Conservation (phyloP, 2,797 vertebrate species). For the Nothura maculosa region DNA sequence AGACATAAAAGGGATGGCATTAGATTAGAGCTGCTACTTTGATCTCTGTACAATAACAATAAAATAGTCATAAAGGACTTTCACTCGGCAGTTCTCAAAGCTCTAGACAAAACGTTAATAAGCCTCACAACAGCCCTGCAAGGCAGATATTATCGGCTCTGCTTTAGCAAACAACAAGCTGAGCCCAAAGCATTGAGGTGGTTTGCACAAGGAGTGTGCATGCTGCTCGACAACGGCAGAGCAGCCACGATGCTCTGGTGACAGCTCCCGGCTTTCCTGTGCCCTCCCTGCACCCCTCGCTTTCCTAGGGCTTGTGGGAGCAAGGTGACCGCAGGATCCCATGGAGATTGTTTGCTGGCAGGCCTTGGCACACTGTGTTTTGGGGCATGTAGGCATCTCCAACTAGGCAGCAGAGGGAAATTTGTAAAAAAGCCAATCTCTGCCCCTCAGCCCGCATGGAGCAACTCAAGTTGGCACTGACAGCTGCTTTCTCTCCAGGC, state of each 20-base stretch:
- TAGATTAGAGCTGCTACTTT: slow-evolving; percentile 68
- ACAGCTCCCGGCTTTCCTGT: no score
- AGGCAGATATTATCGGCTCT: slow-evolving; percentile 39
- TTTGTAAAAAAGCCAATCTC: background rate
- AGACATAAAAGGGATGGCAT: slow-evolving; percentile 71
- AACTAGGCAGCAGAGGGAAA: background rate
- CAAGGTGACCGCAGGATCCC: no score
- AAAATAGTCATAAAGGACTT: slow-evolving; percentile 70
- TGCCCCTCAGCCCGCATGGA: no score
- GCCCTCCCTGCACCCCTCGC: no score
- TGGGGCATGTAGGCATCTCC: background rate
- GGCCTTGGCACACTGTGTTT: background rate
- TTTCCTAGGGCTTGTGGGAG: background rate
- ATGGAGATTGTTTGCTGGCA: no score
- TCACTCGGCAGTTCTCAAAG: slow-evolving; percentile 49
- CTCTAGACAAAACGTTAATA: background rate
- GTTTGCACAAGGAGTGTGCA: background rate
- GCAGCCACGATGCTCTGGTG: background rate
- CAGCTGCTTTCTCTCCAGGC: background rate
- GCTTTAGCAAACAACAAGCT: background rate
- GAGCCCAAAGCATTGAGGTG: background rate
- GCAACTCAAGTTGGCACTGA: background rate
- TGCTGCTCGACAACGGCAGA: no score
- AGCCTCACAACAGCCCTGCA: background rate
- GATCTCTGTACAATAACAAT: slow-evolving; percentile 38